phyloP scores from a whole-genome alignment of 2,888 invertebrate genomes.

The Hemithea aestivaria region DNA sequence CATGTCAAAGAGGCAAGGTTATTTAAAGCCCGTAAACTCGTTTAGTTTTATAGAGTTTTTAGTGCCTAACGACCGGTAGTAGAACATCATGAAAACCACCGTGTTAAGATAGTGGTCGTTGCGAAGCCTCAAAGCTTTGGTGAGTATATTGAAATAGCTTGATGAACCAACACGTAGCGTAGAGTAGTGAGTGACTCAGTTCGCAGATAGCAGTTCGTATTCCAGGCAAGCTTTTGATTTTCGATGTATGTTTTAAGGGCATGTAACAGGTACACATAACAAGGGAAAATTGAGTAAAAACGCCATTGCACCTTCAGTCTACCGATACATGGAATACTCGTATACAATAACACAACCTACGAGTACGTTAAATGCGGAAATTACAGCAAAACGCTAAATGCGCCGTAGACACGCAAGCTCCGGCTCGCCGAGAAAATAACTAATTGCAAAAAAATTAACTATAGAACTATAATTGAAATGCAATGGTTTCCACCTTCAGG shows the following conservation, averaged over 20 bases:
- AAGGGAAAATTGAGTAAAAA: constrained; percentile 20
- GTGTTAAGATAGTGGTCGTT: constrained; percentile 3
- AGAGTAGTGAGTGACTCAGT: too few relatives aligned
- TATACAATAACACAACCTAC: constrained; percentile 20
- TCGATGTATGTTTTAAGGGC: too few relatives aligned
- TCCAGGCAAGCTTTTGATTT: too few relatives aligned
- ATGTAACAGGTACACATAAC: too few relatives aligned
- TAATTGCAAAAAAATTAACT: constrained; percentile 25
- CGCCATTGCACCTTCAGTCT: constrained; percentile 35
- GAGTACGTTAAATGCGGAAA: constrained; percentile 52
- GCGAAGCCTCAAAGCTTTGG: constrained; percentile 4
- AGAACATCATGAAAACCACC: constrained; percentile 10
- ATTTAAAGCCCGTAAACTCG: constrained; percentile 13
- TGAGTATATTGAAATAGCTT: constrained; percentile 2
- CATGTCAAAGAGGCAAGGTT: constrained; percentile 2
- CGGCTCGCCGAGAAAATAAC: constrained; percentile 38
- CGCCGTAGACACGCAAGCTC: constrained; percentile 52
- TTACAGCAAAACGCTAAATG: constrained; percentile 57
- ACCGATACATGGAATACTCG: constrained; percentile 35
- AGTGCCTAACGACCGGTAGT: constrained; percentile 8
- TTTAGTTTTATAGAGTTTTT: constrained; percentile 10
- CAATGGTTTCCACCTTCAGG: neutral
- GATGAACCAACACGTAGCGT: too few relatives aligned
- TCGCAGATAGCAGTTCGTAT: too few relatives aligned
- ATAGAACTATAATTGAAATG: constrained; percentile 1